Conservation (phyloP, 2,888 invertebrate genomes). For the Vandiemenella viatica region DNA sequence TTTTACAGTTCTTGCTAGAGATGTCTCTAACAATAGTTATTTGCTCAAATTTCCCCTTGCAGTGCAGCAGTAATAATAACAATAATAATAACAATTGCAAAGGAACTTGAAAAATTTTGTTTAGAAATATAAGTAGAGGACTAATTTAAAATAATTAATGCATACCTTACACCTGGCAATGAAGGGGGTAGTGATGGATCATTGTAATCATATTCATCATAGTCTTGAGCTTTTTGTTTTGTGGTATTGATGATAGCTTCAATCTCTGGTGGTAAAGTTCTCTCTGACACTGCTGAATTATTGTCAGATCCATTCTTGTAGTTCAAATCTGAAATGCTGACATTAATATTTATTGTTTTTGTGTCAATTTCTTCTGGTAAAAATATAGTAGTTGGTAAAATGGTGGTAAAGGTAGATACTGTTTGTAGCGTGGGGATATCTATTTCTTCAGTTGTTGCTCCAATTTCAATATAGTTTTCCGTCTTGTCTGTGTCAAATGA, state of each 20-base stretch:
- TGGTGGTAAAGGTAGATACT: slow-evolving; percentile 8
- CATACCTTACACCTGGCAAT: slow-evolving; percentile 60
- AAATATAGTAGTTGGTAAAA: slow-evolving; percentile 22
- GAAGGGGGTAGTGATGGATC: slow-evolving; percentile 63
- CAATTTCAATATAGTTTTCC: too few relatives aligned
- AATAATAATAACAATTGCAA: too few relatives aligned
- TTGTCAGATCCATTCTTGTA: slow-evolving; percentile 4
- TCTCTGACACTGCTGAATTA: slow-evolving; percentile 1
- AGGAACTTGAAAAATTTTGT: too few relatives aligned
- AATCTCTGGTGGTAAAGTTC: slow-evolving; percentile 26
- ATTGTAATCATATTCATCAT: slow-evolving; percentile 49
- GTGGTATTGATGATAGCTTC: slow-evolving; percentile 36
- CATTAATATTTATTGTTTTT: slow-evolving; percentile 34
- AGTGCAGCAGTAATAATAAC: too few relatives aligned
- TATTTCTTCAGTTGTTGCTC: not conserved
- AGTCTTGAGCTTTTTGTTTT: slow-evolving; percentile 37
- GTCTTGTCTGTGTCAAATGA: too few relatives aligned
- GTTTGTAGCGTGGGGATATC: not conserved
- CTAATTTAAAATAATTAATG: too few relatives aligned
- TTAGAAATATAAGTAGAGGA: too few relatives aligned
- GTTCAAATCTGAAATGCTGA: slow-evolving; percentile 14
- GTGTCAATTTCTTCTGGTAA: slow-evolving; percentile 37
- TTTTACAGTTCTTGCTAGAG: too few relatives aligned
- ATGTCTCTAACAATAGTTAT: too few relatives aligned
- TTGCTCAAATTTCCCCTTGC: too few relatives aligned